Base-by-base conservation (phyloP, 2,113 vertebrate genomes). In the Elaphurus davidianus region DNA sequence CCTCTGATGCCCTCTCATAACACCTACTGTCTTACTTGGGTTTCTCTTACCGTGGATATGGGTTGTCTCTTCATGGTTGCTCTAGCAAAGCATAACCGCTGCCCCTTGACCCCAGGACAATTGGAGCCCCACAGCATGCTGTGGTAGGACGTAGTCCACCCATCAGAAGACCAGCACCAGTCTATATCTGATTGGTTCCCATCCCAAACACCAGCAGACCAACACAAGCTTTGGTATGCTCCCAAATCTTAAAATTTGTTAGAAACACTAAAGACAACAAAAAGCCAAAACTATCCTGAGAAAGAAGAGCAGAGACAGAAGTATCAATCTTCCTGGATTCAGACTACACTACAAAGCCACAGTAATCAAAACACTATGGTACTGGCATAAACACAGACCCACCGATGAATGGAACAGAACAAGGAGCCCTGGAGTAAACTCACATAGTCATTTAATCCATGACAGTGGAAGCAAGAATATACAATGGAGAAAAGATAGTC, bases 71-170 rank as follows among this genome's bases (percentile, higher is more conserved):
- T 50, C 47, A 50, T 3, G 3, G 12, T 0, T 50, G 47, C 47
- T 50, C 47, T 3, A 50, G 47, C 12, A 50, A 50, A 50, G 47
- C 0, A 3, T 3, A 50, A 50, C 12, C 0, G 2, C 47, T 50
- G 47, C 47, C 14, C 13, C 47, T 50, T 50, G 43, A 76, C 5
- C 6, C 71, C 12, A 76, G 12, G 71, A 76, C 71, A 76, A 27
- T 1, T 27, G 36, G 36, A 76, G 36, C 11, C 23, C 71, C 36
- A 76, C 71, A 76, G 36, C 71, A 25, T 76, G 11, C 36, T 74
- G 71, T 76, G 23, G 36, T 76, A 76, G 71, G 71, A 76, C 23
- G 3, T 76, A 76, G 71, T 76, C 36, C 23, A 43, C 36, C 36
- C 71, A 76, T 27, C 71, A 43, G 71, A 40, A 76, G 23, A 76